These are phyloP conservation scores for Athalia rosae DNA, from an alignment of 2,888 invertebrate species.

Conservation along the genomic window DNA sequence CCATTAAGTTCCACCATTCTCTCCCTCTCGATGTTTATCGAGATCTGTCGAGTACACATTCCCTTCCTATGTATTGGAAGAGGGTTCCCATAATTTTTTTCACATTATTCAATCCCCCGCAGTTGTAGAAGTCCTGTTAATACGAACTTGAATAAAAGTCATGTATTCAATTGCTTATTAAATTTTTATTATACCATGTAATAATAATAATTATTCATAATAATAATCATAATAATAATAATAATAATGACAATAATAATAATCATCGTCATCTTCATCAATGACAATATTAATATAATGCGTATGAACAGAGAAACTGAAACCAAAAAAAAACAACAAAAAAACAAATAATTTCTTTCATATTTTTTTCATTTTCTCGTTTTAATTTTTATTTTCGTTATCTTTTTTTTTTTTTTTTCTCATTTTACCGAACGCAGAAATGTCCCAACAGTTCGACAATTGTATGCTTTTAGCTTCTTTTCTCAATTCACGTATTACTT, in stretches of 20 bases:
- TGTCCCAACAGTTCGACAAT: slow-evolving; percentile 72
- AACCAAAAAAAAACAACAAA: slow-evolving; percentile 51
- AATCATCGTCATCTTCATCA: slow-evolving; percentile 63
- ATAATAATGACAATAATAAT: slow-evolving; percentile 63
- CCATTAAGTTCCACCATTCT: too few species aligned
- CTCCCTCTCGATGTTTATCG: neutral
- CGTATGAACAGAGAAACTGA: slow-evolving; percentile 66
- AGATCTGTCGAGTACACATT: neutral
- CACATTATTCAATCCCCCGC: too few species aligned
- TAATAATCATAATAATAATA: slow-evolving; percentile 65
- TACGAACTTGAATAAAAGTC: too few species aligned
- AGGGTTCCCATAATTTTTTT: too few species aligned
- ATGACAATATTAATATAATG: slow-evolving; percentile 68
- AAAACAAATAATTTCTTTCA: slow-evolving; percentile 36
- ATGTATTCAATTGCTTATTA: slow-evolving; percentile 64
- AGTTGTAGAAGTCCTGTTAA: too few species aligned
- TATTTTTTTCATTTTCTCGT: slow-evolving; percentile 60
- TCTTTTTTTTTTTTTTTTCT: slow-evolving; percentile 58
- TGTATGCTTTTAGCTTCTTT: slow-evolving; percentile 66
- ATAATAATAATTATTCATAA: slow-evolving; percentile 69
- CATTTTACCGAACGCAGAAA: slow-evolving; percentile 69
- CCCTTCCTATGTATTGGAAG: too few species aligned
- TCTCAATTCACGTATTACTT: slow-evolving; percentile 58
- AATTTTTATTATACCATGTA: slow-evolving; percentile 73
- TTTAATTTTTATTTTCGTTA: slow-evolving; percentile 51